These are phyloP conservation scores for Gisinianus flammeolus DNA, from an alignment of 2,888 invertebrate species.

Conservation along the genomic window DNA sequence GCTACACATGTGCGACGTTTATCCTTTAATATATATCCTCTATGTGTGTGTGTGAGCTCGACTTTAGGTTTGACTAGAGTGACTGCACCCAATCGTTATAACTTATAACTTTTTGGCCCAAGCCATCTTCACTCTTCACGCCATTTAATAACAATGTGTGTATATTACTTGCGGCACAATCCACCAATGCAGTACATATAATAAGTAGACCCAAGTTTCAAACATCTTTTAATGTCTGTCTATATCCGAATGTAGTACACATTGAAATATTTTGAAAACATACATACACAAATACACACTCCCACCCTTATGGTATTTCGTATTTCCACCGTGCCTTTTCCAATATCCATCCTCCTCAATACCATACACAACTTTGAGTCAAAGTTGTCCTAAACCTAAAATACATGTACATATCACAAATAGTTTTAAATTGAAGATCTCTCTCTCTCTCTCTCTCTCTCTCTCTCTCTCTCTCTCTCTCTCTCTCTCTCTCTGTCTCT, in stretches of 20 bases:
- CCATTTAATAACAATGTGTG: background rate
- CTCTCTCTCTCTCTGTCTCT: too few species aligned
- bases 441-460: too few species aligned
- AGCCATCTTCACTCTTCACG: constrained; percentile 31
- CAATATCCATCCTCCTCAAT: too few species aligned
- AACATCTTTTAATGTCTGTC: background rate
- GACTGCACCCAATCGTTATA: constrained; percentile 30
- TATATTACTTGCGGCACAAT: too few species aligned
- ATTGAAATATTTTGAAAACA: background rate
- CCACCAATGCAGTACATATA: background rate
- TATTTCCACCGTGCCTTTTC: background rate
- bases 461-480: too few species aligned
- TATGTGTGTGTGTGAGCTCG: background rate
- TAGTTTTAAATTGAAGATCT: too few species aligned
- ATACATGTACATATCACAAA: too few species aligned
- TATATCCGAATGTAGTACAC: background rate
- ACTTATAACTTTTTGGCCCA: constrained; percentile 13
- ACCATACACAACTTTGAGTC: too few species aligned
- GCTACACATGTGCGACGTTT: constrained; percentile 27
- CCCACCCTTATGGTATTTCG: background rate
- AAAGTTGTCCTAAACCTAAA: too few species aligned
- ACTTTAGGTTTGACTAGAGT: constrained; percentile 8
- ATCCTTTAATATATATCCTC: constrained; percentile 18
- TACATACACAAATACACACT: background rate
- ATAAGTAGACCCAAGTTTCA: background rate